A percentile compares a stretch with the other conserved stretches of the same genome.
phyloP scores from a whole-genome alignment of 2,888 invertebrate genomes.

The Abrostola triplasia region DNA sequence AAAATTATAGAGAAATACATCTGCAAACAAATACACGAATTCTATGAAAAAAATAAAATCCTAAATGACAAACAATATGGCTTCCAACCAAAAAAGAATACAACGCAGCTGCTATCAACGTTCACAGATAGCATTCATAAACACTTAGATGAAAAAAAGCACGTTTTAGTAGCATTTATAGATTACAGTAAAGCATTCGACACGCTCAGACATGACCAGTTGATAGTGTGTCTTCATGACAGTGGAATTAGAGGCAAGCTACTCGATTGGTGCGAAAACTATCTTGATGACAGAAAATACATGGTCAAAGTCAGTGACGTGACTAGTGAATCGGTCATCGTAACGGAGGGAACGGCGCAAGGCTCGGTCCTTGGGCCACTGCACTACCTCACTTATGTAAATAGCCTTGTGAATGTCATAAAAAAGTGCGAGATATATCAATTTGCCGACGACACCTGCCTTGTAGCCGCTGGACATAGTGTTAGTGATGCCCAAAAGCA shows the following conservation, averaged over 20 bases:
- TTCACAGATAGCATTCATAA: too few relatives aligned
- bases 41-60: too few relatives aligned
- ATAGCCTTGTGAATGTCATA: not conserved
- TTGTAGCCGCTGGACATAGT: constrained; percentile 35
- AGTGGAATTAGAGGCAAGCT: constrained; percentile 39
- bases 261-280: constrained; percentile 32
- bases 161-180: too few relatives aligned
- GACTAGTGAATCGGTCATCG: constrained; percentile 14
- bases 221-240: constrained; percentile 12
- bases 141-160: too few relatives aligned
- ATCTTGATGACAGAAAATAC: constrained; percentile 27
- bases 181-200: too few relatives aligned
- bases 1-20: too few relatives aligned
- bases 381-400: constrained; percentile 3
- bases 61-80: too few relatives aligned
- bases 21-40: too few relatives aligned
- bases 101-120: too few relatives aligned
- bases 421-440: not conserved
- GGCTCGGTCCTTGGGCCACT: constrained; percentile 45
- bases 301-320: constrained; percentile 22
- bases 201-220: constrained; percentile 13
- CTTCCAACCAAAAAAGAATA: too few relatives aligned
- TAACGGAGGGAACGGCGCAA: constrained; percentile 42
- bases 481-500: constrained; percentile 4
- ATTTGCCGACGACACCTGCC: constrained; percentile 41